Conservation (phyloP, 2,113 vertebrate genomes). For the Ophthalmolycus amberensis region DNA sequence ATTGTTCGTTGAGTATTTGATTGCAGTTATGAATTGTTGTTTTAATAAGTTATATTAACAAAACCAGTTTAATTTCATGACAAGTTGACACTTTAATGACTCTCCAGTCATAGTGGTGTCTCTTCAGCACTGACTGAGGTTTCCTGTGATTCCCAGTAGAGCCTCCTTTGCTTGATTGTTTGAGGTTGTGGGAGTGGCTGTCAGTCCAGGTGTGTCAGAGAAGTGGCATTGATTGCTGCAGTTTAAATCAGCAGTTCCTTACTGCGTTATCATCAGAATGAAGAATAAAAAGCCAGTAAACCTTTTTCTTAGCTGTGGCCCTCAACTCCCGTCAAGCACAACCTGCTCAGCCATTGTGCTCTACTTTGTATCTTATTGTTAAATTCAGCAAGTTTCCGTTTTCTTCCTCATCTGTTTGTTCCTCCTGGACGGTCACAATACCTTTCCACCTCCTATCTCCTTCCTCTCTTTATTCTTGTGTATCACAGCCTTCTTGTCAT, state of each 20-base stretch:
- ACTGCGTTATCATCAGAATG: neutral
- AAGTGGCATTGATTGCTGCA: neutral
- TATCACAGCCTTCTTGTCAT: constrained; percentile 95
- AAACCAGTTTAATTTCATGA: neutral
- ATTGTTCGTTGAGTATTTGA: neutral
- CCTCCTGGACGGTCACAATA: constrained; percentile 76
- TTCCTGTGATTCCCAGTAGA: neutral
- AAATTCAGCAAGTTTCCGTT: constrained; percentile 81
- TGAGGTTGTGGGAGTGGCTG: neutral
- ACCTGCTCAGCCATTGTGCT: constrained; percentile 25
- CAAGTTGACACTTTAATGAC: neutral
- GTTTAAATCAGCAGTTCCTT: constrained; percentile 2
- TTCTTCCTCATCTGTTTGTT: constrained; percentile 82
- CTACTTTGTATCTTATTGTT: constrained; percentile 52
- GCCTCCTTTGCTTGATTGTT: neutral
- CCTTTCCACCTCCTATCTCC: constrained; percentile 46
- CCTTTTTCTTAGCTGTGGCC: constrained; percentile 33
- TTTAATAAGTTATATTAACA: neutral
- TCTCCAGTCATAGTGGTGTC: neutral
- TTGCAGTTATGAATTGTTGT: neutral
- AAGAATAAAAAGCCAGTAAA: constrained; percentile 12
- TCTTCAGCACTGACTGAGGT: neutral
- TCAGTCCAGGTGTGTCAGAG: constrained; percentile 6
- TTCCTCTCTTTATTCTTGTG: constrained; percentile 78
- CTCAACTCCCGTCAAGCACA: constrained; percentile 45